Evolutionary conservation across 2,888 invertebrate genomes (phyloP), one percentile per base, ranked within the genome.

Genomic region (Cosmorhoe ocellata): DNA sequence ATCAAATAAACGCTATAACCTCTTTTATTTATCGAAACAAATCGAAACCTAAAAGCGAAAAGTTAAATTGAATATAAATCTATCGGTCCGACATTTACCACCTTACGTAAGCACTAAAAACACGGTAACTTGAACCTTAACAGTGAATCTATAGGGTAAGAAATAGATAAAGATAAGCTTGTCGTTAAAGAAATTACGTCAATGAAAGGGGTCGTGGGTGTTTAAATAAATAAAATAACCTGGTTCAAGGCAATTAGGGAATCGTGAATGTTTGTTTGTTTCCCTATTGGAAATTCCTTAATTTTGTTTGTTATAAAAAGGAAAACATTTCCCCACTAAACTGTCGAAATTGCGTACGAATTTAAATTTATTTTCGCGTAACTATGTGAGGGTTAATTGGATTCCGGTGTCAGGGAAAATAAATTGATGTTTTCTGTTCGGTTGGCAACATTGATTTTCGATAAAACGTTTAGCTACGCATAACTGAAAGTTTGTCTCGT

Each of bases 221-320:
- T 74, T 75, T 75, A 71, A 74, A 77, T 75, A 76, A 74, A 76
- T 74, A 74, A 74, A 74, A 75, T 66, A 71, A 67, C 58, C 55
- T 42, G 64, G 59, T 69, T 66, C 61, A 54, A 57, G 63, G 69
- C 71, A 76, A 76, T 76, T 77, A 78, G 60, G 67, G 52, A 61
- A 57, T 63, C 58, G 60, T 32, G 44, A 51, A 58, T 56, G 56
- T 58, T 60, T 63, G 65, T 70, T 47, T 44, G 47, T 65, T 51
- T 44, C 46, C 47, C 43, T 51, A 65, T 64, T 59, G 60, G 45
- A 58, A 63, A 49, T 63, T 53, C 53, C 44, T 36, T 48, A 54
- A 54, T 51, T 50, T 50, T 54, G 40, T 51, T 58, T 50, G 52
- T 26, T 14, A 49, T 56, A 60, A 18, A 60, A 58, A 38, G 32